Evolutionary conservation across 30 jellyfish, hydroid and myxozoan genomes (phyloP).

Genomic region (Turritopsis rubra): DNA sequence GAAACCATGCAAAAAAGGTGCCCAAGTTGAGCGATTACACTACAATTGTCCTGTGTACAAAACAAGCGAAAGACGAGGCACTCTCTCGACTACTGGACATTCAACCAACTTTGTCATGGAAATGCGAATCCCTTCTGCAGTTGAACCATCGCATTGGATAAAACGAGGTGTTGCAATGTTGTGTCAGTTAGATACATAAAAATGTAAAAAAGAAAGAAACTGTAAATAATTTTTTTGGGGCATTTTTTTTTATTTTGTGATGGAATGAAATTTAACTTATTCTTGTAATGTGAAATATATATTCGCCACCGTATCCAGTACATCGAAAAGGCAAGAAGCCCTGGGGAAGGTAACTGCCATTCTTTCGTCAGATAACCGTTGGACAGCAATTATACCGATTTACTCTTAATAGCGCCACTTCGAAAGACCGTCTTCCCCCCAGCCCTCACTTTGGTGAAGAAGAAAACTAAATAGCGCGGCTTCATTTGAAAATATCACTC

Average conservation of each 20-base stretch:
- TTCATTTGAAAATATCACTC: too few species aligned
- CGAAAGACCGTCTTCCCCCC: too few species aligned
- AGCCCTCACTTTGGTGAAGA: too few species aligned
- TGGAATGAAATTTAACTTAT: background rate
- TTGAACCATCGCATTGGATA: slow-evolving; percentile 75
- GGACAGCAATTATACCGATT: too few species aligned
- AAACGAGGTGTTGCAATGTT: slow-evolving; percentile 83
- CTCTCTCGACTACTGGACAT: slow-evolving; percentile 87
- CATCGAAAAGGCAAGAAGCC: too few species aligned
- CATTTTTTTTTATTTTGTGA: slow-evolving; percentile 1
- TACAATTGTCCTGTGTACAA: slow-evolving; percentile 83
- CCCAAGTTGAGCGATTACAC: slow-evolving; percentile 45
- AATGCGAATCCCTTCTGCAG: slow-evolving; percentile 65
- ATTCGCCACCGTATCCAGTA: too few species aligned
- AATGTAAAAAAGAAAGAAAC: background rate
- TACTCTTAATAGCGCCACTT: too few species aligned
- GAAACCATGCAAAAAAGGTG: slow-evolving; percentile 86
- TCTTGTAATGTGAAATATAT: background rate
- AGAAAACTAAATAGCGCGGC: too few species aligned
- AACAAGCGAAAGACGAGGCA: slow-evolving; percentile 89
- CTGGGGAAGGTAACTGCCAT: too few species aligned
- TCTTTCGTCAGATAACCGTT: too few species aligned
- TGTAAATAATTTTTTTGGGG: background rate
- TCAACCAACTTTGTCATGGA: slow-evolving; percentile 92
- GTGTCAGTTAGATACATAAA: slow-evolving; percentile 68